A percentile compares a stretch with the other conserved stretches of the same genome.
Evolutionary conservation across 2,113 vertebrate species (phyloP).

Genomic region (Trogon melanurus): DNA sequence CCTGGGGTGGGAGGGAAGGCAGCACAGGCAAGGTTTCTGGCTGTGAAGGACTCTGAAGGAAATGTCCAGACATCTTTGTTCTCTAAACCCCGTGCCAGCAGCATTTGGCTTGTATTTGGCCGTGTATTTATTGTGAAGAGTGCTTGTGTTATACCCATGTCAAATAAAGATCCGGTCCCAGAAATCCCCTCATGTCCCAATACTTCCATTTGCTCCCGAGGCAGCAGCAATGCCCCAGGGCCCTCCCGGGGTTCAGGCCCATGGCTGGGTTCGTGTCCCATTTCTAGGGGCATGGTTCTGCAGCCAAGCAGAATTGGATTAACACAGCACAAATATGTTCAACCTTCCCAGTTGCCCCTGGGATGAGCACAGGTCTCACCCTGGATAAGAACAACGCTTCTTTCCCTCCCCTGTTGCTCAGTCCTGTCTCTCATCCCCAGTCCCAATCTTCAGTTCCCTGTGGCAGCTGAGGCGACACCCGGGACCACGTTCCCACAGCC

Average conservation of each 20-base stretch:
- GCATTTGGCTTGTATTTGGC: background rate
- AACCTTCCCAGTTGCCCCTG: fast-evolving
- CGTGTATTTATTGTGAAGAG: background rate
- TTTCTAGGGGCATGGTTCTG: fast-evolving
- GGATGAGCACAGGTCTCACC: too few relatives aligned
- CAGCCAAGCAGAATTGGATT: background rate
- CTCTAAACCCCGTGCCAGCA: background rate
- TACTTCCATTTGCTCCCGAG: fast-evolving
- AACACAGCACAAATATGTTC: background rate
- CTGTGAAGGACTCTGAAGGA: too few relatives aligned
- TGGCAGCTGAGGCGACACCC: background rate
- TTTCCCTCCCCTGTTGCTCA: fast-evolving
- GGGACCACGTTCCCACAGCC: background rate
- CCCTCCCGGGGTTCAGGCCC: background rate
- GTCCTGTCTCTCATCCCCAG: background rate
- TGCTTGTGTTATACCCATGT: too few relatives aligned
- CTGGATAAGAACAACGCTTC: fast-evolving
- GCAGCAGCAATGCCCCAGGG: background rate
- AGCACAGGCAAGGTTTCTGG: background rate
- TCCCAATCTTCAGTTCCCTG: background rate
- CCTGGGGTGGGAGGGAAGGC: fast-evolving
- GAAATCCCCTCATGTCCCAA: fast-evolving
- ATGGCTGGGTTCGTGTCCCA: background rate
- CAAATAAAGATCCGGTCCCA: background rate
- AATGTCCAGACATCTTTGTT: background rate